Conservation (phyloP, 2,797 vertebrate genomes). For the Cryptoprocta ferox region DNA sequence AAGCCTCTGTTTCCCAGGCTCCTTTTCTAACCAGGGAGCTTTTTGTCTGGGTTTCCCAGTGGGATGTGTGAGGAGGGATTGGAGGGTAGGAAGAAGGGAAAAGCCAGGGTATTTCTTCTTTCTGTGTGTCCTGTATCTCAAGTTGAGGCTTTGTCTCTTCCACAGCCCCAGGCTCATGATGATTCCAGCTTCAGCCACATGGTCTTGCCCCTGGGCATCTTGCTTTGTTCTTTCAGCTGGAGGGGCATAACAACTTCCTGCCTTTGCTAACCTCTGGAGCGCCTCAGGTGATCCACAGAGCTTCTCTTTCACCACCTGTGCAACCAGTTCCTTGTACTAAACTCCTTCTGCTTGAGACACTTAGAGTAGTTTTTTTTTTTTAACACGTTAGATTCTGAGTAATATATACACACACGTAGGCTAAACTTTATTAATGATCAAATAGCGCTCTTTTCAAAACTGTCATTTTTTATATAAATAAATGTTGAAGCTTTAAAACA, state of each 20-base stretch:
- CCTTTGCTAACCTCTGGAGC: not conserved
- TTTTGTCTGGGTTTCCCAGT: not conserved
- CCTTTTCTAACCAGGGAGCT: not conserved
- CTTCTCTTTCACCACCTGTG: not conserved
- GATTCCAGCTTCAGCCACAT: not conserved
- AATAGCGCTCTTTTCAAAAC: constrained; percentile 1
- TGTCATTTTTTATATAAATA: constrained; percentile 29
- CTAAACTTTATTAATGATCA: constrained; percentile 10
- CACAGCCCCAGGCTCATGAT: not conserved
- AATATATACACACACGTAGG: not conserved
- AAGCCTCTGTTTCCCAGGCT: not conserved
- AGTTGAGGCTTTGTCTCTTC: not conserved
- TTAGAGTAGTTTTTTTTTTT: constrained; percentile 7
- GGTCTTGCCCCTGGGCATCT: not conserved
- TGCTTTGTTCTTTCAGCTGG: not conserved
- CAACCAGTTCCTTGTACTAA: not conserved
- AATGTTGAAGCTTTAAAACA: constrained; percentile 22
- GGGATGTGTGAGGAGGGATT: not conserved
- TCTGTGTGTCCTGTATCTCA: not conserved
- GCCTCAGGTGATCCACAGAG: not conserved
- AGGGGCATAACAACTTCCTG: not conserved
- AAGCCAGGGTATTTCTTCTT: not conserved
- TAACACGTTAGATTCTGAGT: not conserved
- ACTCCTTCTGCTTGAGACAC: not conserved
- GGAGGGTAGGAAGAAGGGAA: not conserved